These are phyloP conservation scores for Columba janthina DNA, from an alignment of 2,113 vertebrate genomes.

Conservation along the genomic window DNA sequence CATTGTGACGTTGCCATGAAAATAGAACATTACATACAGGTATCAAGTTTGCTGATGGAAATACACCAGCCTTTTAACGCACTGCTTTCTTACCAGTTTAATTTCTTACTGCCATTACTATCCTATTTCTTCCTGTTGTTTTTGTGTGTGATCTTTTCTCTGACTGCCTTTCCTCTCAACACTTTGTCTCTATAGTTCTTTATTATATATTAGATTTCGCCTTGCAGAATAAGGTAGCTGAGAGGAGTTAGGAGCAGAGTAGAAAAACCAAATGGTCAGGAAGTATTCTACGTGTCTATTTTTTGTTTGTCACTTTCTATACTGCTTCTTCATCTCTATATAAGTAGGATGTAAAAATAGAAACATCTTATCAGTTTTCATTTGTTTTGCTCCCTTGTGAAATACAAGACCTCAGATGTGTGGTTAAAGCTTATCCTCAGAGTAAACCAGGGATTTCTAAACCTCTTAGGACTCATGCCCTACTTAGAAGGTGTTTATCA, in stretches of 20 bases:
- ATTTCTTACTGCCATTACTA: neutral
- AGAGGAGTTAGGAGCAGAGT: neutral
- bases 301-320: neutral
- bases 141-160: neutral
- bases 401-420: neutral
- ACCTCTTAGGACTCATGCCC: conserved; percentile 45
- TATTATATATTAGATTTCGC: neutral
- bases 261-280: neutral
- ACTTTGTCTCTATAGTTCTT: neutral
- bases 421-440: conserved; percentile 34
- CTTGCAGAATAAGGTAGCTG: neutral
- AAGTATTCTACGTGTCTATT: neutral
- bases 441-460: conserved; percentile 44
- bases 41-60: neutral
- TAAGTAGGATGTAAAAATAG: neutral
- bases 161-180: neutral
- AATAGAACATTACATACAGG: neutral
- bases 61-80: neutral
- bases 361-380: neutral
- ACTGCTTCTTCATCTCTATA: neutral
- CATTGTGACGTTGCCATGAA: neutral
- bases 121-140: neutral
- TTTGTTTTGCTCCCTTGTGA: neutral
- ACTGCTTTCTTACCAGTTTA: neutral
- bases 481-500: conserved; percentile 35